Base-by-base conservation (phyloP, 2,797 vertebrate genomes). In the Choloepus didactylus region DNA sequence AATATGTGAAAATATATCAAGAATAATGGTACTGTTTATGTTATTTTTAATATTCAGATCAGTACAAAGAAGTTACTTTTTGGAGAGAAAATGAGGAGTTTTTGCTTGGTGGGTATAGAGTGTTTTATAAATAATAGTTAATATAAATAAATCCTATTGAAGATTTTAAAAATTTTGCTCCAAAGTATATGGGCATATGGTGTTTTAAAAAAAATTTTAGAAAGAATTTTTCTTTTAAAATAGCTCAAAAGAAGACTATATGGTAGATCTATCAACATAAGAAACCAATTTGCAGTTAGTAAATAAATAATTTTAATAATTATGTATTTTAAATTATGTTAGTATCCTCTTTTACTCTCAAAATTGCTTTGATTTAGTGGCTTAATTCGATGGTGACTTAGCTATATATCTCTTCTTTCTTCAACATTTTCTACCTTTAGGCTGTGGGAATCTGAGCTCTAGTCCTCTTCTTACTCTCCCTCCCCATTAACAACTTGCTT, bases 251-350 rank as follows among this genome's bases (percentile, higher is more conserved):
- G n/a, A 51, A 9, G 77, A 69, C 85, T 41, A 29, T 67, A 41
- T 3, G 49, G 1, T 44, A 66, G 69, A 41, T 66, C 35, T 18
- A 31, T 31, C 35, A 91, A 41, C 54, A 67, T 62, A 54, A 75
- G 31, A 73, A 49, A 64, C 10, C 2, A 15, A 18, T 62, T 93
- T 70, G 88, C 62, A 66, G 69, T 60, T 8, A 59, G 31, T 23
- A 60, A 35, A 60, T 84, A 31, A 41, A 56, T 90, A 80, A 75
- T 92, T 92, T 92, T 44, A 87, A 81, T 79, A 12, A 29, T 89
- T 62, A 41, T n/a, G 49, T 66, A n/a, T 12, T 31, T 54, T 54
- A 16, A 54, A 54, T 3, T 66, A 66, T 66, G 64, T n/a, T n/a
- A 67, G 0, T 15, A n/a, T 54, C 15, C 2, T 16, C 64, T 69